Conservation (phyloP, 2,797 vertebrate genomes). For the Gorsachius magnificus region DNA sequence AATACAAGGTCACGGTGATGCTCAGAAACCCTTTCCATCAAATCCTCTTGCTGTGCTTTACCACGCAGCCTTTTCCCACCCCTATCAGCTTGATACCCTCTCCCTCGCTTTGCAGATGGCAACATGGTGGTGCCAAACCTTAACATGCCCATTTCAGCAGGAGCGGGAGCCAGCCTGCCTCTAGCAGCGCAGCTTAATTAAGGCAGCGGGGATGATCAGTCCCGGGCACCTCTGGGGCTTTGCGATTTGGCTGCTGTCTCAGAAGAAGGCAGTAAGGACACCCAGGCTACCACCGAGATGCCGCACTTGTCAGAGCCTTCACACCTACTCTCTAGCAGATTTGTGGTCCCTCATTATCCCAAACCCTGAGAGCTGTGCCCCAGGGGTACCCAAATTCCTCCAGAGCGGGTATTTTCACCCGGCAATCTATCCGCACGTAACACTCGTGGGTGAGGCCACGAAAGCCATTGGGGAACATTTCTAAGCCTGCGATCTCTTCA, state of each 20-base stretch:
- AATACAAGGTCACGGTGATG: background rate
- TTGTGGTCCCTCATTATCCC: background rate
- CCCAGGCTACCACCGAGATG: background rate
- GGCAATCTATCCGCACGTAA: rapidly evolving
- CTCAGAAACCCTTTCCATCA: background rate
- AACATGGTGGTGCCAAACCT: background rate
- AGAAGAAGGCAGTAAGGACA: background rate
- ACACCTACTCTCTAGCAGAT: background rate
- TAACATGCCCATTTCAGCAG: background rate
- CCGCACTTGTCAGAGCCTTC: background rate
- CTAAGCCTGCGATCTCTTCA: background rate
- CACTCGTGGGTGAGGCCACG: background rate
- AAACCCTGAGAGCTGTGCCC: background rate
- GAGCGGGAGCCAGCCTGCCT: background rate
- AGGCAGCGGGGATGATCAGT: rapidly evolving
- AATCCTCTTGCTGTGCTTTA: background rate
- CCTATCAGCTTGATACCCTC: background rate
- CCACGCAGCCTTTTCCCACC: background rate
- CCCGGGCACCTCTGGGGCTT: background rate
- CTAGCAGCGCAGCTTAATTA: background rate
- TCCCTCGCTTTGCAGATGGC: background rate
- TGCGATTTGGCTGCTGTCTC: background rate
- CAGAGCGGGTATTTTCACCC: rapidly evolving
- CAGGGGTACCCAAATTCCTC: background rate
- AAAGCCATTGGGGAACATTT: background rate